These are phyloP conservation scores for Erythrocercus mccallii DNA, from an alignment of 2,113 vertebrate genomes.

Conservation along the genomic window DNA sequence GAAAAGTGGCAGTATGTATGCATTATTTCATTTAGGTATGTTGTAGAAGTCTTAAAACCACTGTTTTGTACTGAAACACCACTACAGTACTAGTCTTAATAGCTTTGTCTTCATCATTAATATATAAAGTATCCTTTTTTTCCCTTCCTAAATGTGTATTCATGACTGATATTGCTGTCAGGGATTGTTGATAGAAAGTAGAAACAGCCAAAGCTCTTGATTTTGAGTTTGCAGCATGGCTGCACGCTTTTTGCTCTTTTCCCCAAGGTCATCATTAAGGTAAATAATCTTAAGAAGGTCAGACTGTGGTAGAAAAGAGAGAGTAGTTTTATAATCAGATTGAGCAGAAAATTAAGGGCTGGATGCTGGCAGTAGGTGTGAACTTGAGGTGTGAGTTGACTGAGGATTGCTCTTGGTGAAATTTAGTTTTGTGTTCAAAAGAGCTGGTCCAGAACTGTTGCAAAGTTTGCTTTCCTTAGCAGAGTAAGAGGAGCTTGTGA, in stretches of 20 bases:
- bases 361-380: neutral
- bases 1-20: neutral
- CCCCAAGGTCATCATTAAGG: neutral
- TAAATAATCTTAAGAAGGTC: neutral
- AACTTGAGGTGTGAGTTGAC: neutral
- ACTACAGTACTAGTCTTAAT: neutral
- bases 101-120: neutral
- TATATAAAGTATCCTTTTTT: neutral
- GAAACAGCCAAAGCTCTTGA: neutral
- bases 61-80: neutral
- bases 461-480: neutral
- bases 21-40: neutral
- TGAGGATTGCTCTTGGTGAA: neutral
- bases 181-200: neutral
- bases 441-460: neutral
- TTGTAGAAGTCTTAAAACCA: neutral
- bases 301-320: neutral
- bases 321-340: neutral
- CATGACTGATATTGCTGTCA: neutral
- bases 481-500: neutral
- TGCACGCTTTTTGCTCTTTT: neutral
- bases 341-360: neutral
- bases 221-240: neutral
- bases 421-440: neutral
- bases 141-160: neutral